Evolutionary conservation across 2,888 invertebrate genomes (phyloP).

Genomic region (Leucophora obtusa): DNA sequence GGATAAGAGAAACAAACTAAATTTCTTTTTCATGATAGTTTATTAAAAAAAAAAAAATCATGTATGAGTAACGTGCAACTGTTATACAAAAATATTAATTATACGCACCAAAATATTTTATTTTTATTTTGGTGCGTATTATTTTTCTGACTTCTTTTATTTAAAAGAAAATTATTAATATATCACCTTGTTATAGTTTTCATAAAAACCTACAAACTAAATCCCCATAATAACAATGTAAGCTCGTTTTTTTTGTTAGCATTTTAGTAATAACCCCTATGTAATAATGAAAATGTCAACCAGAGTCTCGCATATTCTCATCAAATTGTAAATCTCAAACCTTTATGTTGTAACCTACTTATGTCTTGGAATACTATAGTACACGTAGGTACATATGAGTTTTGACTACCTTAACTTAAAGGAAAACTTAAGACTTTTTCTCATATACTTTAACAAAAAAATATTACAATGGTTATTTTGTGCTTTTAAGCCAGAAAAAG

Average conservation of each 20-base stretch:
- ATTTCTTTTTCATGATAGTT: too few relatives aligned
- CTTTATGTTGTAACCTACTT: constrained; percentile 45
- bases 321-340: constrained; percentile 66
- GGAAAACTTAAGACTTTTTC: constrained; percentile 42
- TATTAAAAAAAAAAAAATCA: too few relatives aligned
- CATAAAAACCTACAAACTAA: constrained; percentile 58
- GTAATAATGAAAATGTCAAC: constrained; percentile 77
- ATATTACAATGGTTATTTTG: constrained; percentile 4
- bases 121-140: too few relatives aligned
- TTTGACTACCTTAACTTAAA: constrained; percentile 25
- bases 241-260: constrained; percentile 65
- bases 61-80: too few relatives aligned
- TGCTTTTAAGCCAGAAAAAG: neutral
- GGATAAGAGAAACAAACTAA: too few relatives aligned
- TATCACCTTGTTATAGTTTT: constrained; percentile 42
- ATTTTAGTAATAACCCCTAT: constrained; percentile 43
- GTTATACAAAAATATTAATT: too few relatives aligned
- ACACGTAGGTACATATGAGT: neutral
- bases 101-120: too few relatives aligned
- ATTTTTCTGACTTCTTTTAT: neutral
- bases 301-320: constrained; percentile 76
- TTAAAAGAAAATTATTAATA: constrained; percentile 24
- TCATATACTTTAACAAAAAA: constrained; percentile 27
- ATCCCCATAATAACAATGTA: constrained; percentile 76
- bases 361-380: constrained; percentile 21